These are phyloP conservation scores for Ellobius talpinus DNA, from an alignment of 2,113 vertebrate genomes.

Conservation along the genomic window DNA sequence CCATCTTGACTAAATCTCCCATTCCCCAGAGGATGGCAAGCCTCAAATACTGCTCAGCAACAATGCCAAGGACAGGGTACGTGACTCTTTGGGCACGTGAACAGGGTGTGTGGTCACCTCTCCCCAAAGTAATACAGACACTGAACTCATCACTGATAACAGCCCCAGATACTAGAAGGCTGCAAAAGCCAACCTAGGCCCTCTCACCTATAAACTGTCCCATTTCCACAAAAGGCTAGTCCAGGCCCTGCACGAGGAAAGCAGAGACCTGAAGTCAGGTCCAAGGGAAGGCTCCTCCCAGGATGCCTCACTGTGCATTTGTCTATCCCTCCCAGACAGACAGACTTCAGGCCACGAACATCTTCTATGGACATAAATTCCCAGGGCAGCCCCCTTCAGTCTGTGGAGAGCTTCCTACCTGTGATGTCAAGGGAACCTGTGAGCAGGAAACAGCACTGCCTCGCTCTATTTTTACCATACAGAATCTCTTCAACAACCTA, in stretches of 20 bases:
- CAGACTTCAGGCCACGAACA: background rate
- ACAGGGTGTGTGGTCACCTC: background rate
- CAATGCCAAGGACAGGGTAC: fast-evolving
- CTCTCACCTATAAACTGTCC: fast-evolving
- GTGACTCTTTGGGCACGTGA: fast-evolving
- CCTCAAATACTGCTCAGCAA: background rate
- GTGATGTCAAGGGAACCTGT: background rate
- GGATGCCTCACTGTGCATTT: background rate
- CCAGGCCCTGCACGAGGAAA: background rate
- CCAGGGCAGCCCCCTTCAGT: too few species aligned
- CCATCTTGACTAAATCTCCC: fast-evolving
- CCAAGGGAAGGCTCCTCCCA: background rate
- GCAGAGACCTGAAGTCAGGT: background rate
- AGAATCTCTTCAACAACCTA: fast-evolving
- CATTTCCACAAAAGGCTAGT: background rate
- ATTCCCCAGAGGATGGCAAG: background rate
- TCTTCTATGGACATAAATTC: background rate
- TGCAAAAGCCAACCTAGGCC: too few species aligned
- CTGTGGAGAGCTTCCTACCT: too few species aligned
- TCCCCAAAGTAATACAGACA: background rate
- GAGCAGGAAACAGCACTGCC: background rate
- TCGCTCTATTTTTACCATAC: background rate
- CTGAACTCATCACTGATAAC: fast-evolving
- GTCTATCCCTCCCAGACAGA: background rate
- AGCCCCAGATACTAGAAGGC: background rate